Evolutionary conservation across 2,113 vertebrate species (phyloP).

Genomic region (Caracal caracal): DNA sequence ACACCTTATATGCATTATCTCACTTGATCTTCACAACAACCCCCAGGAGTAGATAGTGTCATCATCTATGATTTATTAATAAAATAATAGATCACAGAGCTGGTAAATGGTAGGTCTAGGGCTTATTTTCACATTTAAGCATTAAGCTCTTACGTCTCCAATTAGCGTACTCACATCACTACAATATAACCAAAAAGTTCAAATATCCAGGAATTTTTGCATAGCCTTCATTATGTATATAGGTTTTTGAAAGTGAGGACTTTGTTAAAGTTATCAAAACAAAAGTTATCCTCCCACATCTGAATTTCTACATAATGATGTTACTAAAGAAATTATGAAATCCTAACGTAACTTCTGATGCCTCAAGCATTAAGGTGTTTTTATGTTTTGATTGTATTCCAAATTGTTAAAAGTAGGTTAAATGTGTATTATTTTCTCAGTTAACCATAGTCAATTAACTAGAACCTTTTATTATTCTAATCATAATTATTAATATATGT

Average conservation of each 20-base stretch:
- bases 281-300: not conserved
- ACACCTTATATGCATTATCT: not conserved
- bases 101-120: not conserved
- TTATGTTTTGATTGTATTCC: conserved; percentile 27
- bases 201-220: conserved; percentile 38
- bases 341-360: conserved; percentile 2
- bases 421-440: conserved; percentile 12
- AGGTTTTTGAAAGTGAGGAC: conserved; percentile 48
- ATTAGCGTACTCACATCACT: not conserved
- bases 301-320: not conserved
- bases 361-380: conserved; percentile 9
- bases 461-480: conserved; percentile 9
- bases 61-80: conserved; percentile 32
- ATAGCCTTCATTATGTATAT: not conserved
- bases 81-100: conserved; percentile 23
- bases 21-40: not conserved
- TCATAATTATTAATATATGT: not conserved
- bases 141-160: not conserved
- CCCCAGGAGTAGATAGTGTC: not conserved
- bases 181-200: conserved; percentile 33
- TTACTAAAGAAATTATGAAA: conserved; percentile 28
- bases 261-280: conserved; percentile 39
- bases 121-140: conserved; percentile 35
- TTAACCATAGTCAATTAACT: conserved; percentile 20
- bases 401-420: not conserved